Evolutionary conservation across 2,888 invertebrate genomes (phyloP).

Genomic region (Euspilapteryx auroguttella): DNA sequence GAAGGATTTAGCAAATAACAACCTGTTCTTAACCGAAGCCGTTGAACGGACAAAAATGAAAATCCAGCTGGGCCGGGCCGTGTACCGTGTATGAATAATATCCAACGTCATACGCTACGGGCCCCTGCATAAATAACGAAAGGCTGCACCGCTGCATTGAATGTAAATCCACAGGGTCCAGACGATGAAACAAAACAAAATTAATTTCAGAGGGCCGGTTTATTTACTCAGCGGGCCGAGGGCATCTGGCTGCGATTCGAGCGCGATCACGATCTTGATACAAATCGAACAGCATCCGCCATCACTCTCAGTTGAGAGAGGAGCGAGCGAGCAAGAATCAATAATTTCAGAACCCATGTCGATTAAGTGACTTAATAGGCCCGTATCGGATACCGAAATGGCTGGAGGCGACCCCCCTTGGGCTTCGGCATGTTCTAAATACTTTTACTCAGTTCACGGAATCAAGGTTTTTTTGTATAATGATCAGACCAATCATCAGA

Average conservation of each 20-base stretch:
- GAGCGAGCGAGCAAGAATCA: no score
- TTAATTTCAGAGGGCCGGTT: constrained; percentile 54
- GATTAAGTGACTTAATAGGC: no score
- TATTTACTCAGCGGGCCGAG: no score
- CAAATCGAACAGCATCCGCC: constrained; percentile 1
- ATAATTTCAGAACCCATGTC: no score
- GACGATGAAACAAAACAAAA: constrained; percentile 58
- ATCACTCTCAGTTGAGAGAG: no score
- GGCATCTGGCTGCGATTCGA: no score
- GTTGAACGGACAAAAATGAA: constrained; percentile 52
- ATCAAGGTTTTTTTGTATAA: constrained; percentile 18
- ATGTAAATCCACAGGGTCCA: constrained; percentile 54
- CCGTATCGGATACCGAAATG: no score
- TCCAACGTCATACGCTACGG: constrained; percentile 48
- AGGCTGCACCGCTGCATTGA: constrained; percentile 53
- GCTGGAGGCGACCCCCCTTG: constrained; percentile 58
- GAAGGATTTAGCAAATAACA: no score
- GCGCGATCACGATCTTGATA: not conserved
- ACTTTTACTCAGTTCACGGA: constrained; percentile 27
- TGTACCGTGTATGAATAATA: constrained; percentile 54
- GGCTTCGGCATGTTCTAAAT: constrained; percentile 34
- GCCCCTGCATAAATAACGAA: constrained; percentile 55
- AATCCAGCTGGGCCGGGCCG: constrained; percentile 37
- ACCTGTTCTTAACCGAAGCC: no score
- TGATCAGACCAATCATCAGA: constrained; percentile 25